Evolutionary conservation across 2,888 invertebrate species (phyloP), one percentile per base, ranked within the genome.

Genomic region (Smittia aterrima): DNA sequence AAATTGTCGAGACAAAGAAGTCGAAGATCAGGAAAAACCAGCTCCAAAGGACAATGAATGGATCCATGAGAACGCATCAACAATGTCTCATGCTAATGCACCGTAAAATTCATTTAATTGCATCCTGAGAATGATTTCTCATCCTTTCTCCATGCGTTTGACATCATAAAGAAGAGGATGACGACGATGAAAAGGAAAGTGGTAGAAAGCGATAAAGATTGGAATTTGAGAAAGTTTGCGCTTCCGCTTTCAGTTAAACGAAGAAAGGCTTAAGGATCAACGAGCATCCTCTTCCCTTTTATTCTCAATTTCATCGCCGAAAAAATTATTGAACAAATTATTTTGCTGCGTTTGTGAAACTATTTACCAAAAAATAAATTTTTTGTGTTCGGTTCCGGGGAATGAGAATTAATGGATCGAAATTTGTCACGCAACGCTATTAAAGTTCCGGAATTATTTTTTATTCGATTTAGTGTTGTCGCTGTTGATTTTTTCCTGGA

Each of bases 371-470:
- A 22, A 58, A 58, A 22, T 18, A 22, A 58, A 18, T 58, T 58
- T 58, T 47, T 47, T 38, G n/a, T n/a, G 13, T 18, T 7, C n/a
- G 22, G 20, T 58, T 58, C 58, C 58, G 58, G 58, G 58, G 38
- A 66, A 66, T 1, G 54, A 18, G 70, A 71, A 67, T 53, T 25
- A 66, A 66, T 27, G 53, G 27, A 71, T 58, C 6, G 70, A 40
- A 71, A 71, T 71, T 71, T 71, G 70, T 71, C 70, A 71, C 70
- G 70, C 70, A 71, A 71, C 24, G 70, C 68, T 22, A 68, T 68
- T 58, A 58, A 58, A 13, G 18, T 20, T 58, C 16, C 16, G 47
- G 16, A 47, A 47, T 47, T 47, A 47, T 47, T 47, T 47, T 32
- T 47, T 16, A 47, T 16, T 47, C n/a, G n/a, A 11, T 11, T 47